phyloP scores from a whole-genome alignment of 2,113 vertebrate species.

The Prionailurus bengalensis region DNA sequence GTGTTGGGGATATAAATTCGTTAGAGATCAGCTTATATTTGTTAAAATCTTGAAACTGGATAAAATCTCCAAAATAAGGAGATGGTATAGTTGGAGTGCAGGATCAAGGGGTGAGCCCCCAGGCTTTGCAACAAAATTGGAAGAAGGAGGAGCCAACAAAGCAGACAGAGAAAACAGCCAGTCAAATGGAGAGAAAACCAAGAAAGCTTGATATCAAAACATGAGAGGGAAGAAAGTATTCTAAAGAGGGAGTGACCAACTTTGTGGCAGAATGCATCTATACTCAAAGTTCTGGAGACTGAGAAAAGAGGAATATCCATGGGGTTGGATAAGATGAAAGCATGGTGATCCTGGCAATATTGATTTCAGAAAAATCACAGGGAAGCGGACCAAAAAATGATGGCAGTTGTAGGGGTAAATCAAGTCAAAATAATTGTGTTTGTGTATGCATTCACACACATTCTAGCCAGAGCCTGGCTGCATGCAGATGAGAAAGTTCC shows the following conservation, averaged over 20 bases:
- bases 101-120: not conserved
- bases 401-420: not conserved
- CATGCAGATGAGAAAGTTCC: not conserved
- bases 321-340: not conserved
- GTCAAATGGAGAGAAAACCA: not conserved
- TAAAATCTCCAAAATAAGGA: not conserved
- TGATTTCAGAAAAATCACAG: not conserved
- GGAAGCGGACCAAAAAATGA: not conserved
- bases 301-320: not conserved
- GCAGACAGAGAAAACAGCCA: not conserved
- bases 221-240: not conserved
- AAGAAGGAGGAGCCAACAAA: too few relatives aligned
- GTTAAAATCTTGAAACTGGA: slow-evolving; percentile 7
- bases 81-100: not conserved
- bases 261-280: not conserved
- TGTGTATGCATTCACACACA: not conserved
- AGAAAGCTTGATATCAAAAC: not conserved
- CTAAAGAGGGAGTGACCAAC: not conserved
- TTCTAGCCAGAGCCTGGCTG: not conserved
- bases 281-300: not conserved
- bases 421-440: not conserved
- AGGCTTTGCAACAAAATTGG: not conserved
- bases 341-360: not conserved
- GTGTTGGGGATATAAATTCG: not conserved
- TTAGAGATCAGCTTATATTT: not conserved